Base-by-base conservation (phyloP, 2,888 invertebrate genomes). In the Trissoscelio sp. region DNA sequence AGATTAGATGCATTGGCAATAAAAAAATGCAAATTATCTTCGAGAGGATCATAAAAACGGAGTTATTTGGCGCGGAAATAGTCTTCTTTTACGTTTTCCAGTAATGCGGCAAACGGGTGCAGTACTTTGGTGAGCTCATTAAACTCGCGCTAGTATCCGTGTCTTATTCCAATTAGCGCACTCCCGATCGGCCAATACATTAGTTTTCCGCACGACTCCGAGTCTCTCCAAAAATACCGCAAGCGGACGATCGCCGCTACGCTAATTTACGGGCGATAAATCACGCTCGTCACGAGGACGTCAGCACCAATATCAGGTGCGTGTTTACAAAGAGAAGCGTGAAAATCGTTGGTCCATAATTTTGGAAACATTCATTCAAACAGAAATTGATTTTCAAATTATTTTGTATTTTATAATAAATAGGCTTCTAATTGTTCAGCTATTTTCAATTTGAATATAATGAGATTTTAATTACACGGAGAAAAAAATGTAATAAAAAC, bases 151-250 rank as follows among this genome's bases (percentile, higher is more conserved):
- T 60, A 60, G 60, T 67, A 67, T 18, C 46, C 72, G 72, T 79
- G 78, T 79, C 78, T 72, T 57, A 73, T 72, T 79, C 79, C 79
- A 79, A 79, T 79, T 79, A 79, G 79, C 62, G 66, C 58, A 67
- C 60, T 69, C 73, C 16, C 64, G 73, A 79, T 79, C 79, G 67
- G 39, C 73, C 42, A 73, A 72, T 79, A 60, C 72, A 79, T 79
- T 72, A 70, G 72, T 79, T 79, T 72, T 72, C 66, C 72, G 72
- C 66, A 70, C 72, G 79, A 79, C 64, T 79, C 72, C 62, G 66
- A 57, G 66, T 11, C 48, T 53, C 58, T 7, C 66, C 62, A 57
- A 79, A 79, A 79, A 79, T 79, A 79, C 70, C 64, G 58, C 79
- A 58, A 79, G 58, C 64, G 14, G 64, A 37, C 55, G 53, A 78